Evolutionary conservation across 2,888 invertebrate genomes (phyloP), one percentile per base, ranked within the genome.

Genomic region (Meliscaeva auricollis): DNA sequence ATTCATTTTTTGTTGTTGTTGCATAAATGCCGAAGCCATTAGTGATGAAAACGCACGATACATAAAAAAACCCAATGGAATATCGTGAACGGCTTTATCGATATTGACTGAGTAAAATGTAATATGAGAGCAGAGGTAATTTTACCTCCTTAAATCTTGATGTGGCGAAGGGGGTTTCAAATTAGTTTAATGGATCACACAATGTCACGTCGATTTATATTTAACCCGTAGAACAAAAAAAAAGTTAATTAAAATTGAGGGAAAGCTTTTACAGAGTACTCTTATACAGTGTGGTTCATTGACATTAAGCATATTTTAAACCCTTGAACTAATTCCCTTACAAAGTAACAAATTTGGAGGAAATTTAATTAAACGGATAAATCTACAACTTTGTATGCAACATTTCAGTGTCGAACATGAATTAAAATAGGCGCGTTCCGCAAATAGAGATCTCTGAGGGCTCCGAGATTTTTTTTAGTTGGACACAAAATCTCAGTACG

Each of bases 1-100:
- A 68, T 77, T 80, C 80, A 68, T 88, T 89, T 89, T 48, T n/a
- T n/a, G n/a, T n/a, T n/a, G n/a, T n/a, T 7, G 6, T 11, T 15
- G 60, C 44, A 30, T 46, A 13, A 85, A 66, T 88, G 90, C 90
- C 91, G 91, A 91, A 89, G 91, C 90, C 91, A 91, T 91, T 91
- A 89, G 89, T 91, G 91, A 90, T 90, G 89, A 90, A 89, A 88
- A 90, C 89, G 89, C 88, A 89, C 90, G 90, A 89, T 58, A 87
- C 73, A 80, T 66, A 60, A 11, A 73, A 66, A 20, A 46, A 7
- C 20, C 72, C 72, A 72, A 72, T 75, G 52, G 66, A 60, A 56
- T 46, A 52, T 46, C 62, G 50, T 41, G 54, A 69, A 70, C 70
- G 54, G 41, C 62, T 58, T 52, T 32, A 52, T 58, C 46, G 52